Percentiles rank a stretch among this genome's conserved stretches.
These are phyloP conservation scores for Mechanitis mazaeus DNA, from an alignment of 2,888 invertebrate genomes.

Conservation along the genomic window DNA sequence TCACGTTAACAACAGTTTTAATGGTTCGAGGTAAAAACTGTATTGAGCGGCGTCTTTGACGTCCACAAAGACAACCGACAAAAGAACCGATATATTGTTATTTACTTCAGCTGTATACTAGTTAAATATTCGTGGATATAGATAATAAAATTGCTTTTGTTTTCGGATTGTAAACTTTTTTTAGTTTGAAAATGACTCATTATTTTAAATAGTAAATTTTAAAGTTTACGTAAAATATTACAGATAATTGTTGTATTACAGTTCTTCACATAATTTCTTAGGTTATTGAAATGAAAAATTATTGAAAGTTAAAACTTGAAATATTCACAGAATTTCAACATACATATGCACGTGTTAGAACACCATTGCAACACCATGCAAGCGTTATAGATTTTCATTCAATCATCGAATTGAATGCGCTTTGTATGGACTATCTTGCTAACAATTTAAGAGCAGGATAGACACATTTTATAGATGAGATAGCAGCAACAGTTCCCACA, in stretches of 20 bases:
- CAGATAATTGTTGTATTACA: too few relatives aligned
- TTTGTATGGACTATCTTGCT: slow-evolving; percentile 47
- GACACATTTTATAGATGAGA: slow-evolving; percentile 50
- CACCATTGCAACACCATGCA: slow-evolving; percentile 6
- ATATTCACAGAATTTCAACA: too few relatives aligned
- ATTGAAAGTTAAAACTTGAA: too few relatives aligned
- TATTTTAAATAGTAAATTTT: too few relatives aligned
- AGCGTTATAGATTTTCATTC: slow-evolving; percentile 25
- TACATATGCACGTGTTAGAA: slow-evolving; percentile 1
- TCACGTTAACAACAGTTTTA: slow-evolving; percentile 54
- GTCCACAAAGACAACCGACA: slow-evolving; percentile 62
- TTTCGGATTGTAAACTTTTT: too few relatives aligned
- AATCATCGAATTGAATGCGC: slow-evolving; percentile 41
- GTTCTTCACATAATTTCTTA: too few relatives aligned
- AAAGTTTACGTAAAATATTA: too few relatives aligned
- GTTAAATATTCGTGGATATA: slow-evolving; percentile 8
- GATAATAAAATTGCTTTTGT: too few relatives aligned
- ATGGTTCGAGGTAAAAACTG: slow-evolving; percentile 48
- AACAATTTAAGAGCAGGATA: slow-evolving; percentile 58
- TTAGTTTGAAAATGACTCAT: too few relatives aligned
- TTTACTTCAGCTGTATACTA: slow-evolving; percentile 21
- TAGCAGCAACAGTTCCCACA: slow-evolving; percentile 68
- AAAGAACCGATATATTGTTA: slow-evolving; percentile 47
- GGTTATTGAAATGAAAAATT: too few relatives aligned
- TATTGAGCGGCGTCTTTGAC: slow-evolving; percentile 61